Conservation (phyloP, 2,113 vertebrate species). For the Chamaetylas fuelleborni region DNA sequence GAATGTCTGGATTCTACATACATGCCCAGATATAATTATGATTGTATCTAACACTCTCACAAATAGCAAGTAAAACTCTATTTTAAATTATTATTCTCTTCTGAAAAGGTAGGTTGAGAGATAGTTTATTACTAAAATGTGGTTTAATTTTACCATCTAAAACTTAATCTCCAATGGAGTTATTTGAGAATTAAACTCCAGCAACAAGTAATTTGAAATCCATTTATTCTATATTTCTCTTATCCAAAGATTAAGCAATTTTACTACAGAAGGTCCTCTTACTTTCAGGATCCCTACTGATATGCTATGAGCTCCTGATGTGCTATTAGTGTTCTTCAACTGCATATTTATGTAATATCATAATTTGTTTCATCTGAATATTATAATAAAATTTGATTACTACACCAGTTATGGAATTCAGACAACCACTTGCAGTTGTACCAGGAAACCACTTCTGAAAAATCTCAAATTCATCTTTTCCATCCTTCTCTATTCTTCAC, state of each 20-base stretch:
- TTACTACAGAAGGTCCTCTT: background rate
- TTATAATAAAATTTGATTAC: background rate
- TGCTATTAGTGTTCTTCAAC: background rate
- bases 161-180: background rate
- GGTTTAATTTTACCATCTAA: background rate
- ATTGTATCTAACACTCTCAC: background rate
- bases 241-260: background rate
- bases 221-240: background rate
- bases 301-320: background rate
- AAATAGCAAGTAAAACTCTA: background rate
- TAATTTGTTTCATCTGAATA: background rate
- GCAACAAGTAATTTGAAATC: background rate
- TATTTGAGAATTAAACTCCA: background rate
- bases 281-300: background rate
- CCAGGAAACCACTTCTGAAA: background rate
- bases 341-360: background rate
- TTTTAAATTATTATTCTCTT: background rate
- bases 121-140: background rate
- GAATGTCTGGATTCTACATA: background rate
- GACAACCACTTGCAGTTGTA: background rate
- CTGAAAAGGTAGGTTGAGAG: background rate
- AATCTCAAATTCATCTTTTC: background rate
- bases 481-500: background rate
- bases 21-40: background rate
- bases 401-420: background rate